Conservation (phyloP, 2,797 vertebrate genomes). For the Gallinago solitaria region DNA sequence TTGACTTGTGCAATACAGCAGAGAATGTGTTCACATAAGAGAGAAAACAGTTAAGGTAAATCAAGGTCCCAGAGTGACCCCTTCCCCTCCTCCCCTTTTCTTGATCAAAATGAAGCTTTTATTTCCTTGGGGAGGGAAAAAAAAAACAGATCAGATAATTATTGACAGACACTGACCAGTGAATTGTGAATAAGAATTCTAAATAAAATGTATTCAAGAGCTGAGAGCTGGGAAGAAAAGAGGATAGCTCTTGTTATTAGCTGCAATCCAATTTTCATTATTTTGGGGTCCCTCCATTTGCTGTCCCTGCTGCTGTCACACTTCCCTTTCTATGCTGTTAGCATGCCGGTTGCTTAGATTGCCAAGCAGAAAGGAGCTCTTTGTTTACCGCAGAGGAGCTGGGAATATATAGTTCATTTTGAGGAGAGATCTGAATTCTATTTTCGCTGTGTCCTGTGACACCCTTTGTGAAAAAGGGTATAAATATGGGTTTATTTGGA, state of each 20-base stretch:
- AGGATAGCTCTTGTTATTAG: neutral
- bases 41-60: neutral
- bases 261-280: constrained; percentile 25
- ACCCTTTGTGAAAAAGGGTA: neutral
- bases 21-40: neutral
- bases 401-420: neutral
- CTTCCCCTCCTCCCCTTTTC: neutral
- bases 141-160: neutral
- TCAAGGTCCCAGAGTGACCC: neutral
- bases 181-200: constrained; percentile 25
- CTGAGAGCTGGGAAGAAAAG: neutral
- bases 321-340: neutral
- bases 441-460: constrained; percentile 1
- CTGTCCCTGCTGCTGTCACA: constrained; percentile 19
- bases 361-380: constrained; percentile 13
- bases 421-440: constrained; percentile 30
- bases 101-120: constrained; percentile 30
- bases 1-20: neutral
- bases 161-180: neutral
- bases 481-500: constrained; percentile 19
- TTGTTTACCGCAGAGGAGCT: constrained; percentile 10
- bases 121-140: neutral
- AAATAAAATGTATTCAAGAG: constrained; percentile 8
- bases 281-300: neutral
- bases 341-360: neutral